Conservation (phyloP, 1,140 invertebrate genomes). For the Matsumurasca onukii region DNA sequence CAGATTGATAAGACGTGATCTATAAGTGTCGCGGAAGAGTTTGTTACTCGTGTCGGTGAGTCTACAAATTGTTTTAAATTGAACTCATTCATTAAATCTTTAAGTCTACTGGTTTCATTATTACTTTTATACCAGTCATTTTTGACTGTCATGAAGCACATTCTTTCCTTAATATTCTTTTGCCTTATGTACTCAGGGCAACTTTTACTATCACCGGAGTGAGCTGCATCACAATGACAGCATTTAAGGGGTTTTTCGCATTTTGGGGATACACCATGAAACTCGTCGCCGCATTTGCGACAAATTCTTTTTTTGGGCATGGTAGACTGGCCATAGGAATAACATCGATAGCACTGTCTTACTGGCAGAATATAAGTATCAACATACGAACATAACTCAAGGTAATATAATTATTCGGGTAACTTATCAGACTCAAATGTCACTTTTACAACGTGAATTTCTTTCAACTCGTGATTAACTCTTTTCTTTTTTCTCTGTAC, state of each 20-base stretch:
- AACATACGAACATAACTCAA: background rate
- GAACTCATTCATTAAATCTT: too few species aligned
- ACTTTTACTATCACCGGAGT: background rate
- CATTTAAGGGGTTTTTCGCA: background rate
- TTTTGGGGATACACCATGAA: background rate
- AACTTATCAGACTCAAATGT: conserved; percentile 12
- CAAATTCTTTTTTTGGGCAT: background rate
- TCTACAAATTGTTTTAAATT: too few species aligned
- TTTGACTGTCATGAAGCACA: background rate
- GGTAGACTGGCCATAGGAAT: background rate
- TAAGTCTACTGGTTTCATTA: too few species aligned
- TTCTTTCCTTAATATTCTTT: background rate
- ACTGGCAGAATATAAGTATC: background rate
- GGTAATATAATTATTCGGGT: background rate
- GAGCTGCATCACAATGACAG: background rate
- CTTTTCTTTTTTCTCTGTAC: background rate
- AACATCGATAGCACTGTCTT: conserved; percentile 9
- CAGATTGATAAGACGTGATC: too few species aligned
- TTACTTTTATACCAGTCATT: too few species aligned
- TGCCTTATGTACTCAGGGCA: conserved; percentile 1
- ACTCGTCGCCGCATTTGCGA: background rate
- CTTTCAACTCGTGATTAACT: background rate
- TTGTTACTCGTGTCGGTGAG: too few species aligned
- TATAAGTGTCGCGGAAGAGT: too few species aligned
- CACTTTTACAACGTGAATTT: background rate